These are phyloP conservation scores for Hipparchia sbordonii DNA, from an alignment of 2,888 invertebrate species.

Conservation along the genomic window DNA sequence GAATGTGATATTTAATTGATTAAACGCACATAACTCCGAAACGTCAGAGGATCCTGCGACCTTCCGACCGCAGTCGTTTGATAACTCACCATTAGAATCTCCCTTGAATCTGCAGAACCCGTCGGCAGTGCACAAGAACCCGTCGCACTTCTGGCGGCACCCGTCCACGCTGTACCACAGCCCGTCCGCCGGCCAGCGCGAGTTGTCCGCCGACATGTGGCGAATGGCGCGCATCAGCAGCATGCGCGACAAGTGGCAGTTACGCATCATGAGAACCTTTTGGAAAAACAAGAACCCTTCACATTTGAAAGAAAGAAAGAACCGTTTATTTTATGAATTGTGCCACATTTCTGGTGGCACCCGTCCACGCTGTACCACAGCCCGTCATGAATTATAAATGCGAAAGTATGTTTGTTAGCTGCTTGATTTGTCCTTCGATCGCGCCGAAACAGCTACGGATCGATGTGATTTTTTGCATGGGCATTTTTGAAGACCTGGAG, in stretches of 20 bases:
- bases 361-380: conserved; percentile 69
- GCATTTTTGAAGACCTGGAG: no score
- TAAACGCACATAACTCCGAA: no score
- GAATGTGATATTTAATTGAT: no score
- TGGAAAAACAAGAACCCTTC: neutral
- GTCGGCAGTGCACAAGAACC: conserved; percentile 88
- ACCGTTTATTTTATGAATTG: no score
- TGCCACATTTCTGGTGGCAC: conserved; percentile 71
- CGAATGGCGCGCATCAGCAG: conserved; percentile 80
- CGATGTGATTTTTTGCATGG: no score
- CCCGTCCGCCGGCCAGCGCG: conserved; percentile 66
- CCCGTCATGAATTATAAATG: conserved; percentile 46
- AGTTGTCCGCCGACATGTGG: conserved; percentile 71
- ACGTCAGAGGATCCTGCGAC: no score
- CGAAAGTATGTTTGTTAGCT: neutral
- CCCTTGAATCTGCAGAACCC: conserved; percentile 78
- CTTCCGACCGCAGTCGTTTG: no score
- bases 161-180: conserved; percentile 69
- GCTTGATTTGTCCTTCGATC: no score
- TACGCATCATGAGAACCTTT: conserved; percentile 87
- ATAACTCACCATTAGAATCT: conserved; percentile 47
- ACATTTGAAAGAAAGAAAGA: no score
- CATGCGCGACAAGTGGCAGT: conserved; percentile 84
- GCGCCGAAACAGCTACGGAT: no score
- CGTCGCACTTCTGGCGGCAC: conserved; percentile 78